Base-by-base conservation (phyloP, 1,140 invertebrate species). In the Spodoptera frugiperda region DNA sequence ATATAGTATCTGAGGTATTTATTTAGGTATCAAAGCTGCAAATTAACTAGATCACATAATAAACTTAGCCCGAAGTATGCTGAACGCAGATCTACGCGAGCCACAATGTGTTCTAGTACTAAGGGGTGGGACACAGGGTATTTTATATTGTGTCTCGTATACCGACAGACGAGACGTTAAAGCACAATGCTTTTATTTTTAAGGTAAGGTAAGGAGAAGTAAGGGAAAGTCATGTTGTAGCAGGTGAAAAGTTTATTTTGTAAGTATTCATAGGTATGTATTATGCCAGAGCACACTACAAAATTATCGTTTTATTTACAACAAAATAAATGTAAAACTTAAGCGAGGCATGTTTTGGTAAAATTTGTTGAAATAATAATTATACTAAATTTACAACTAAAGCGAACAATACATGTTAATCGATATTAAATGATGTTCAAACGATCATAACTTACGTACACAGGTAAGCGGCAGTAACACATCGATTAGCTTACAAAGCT, bases 261-360 rank as follows among this genome's bases (percentile, higher is more conserved):
- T 89, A 87, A 84, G 84, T 86, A 89, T 84, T 86, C 72, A 85
- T 84, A 84, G 82, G 84, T 88, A 87, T 85, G 78, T 93, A 93
- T 91, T 93, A 93, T 91, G 91, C 89, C 88, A 89, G 86, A 87
- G 89, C 90, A 89, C 89, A 88, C 86, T 90, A 90, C 84, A 83
- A 88, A 84, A 81, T 86, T 75, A 87, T 86, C 70, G 78, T 77
- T 87, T 87, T 77, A 91, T 91, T 89, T 91, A 91, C 89, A 93
- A 86, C 75, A 89, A 89, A 90, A 82, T 70, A 88, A 88, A 91
- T 86, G 78, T 89, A 81, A 81, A 93, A 91, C 88, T 87, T 92
- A 92, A 93, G 91, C 91, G 91, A 93, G 91, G 91, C 91, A 93
- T 87, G 83, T 91, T 93, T 93, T 93, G 91, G 91, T 93, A 93